phyloP scores from a whole-genome alignment of 2,113 vertebrate genomes.

The Suncus etruscus region DNA sequence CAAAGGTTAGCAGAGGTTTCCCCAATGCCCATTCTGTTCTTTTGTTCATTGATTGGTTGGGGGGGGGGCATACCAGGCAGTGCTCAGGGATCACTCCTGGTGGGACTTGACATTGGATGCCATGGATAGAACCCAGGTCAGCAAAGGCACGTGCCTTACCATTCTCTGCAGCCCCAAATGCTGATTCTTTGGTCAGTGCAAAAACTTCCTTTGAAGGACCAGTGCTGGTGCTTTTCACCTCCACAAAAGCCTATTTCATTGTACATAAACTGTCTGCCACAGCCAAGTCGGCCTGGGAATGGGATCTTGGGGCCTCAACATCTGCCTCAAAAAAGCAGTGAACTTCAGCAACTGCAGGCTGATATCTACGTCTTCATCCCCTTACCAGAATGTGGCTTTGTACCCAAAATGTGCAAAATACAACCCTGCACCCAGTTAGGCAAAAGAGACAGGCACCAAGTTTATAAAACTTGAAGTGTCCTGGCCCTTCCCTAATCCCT shows the following conservation, averaged over 20 bases:
- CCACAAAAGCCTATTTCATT: conserved; percentile 53
- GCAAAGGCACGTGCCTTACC: no score
- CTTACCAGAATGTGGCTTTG: conserved; percentile 26
- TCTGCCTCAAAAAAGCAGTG: conserved; percentile 80
- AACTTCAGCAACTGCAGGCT: conserved; percentile 71
- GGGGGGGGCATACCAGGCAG: no score
- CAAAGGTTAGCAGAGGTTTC: conserved; percentile 61
- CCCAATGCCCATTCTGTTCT: conserved; percentile 56
- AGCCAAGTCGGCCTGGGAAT: conserved; percentile 78
- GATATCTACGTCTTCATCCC: neutral
- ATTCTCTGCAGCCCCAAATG: neutral
- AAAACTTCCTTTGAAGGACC: conserved; percentile 68
- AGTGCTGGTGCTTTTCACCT: conserved; percentile 69
- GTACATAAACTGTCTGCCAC: conserved; percentile 67
- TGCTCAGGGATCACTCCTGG: no score
- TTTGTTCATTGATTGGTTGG: no score
- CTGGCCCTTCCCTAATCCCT: neutral
- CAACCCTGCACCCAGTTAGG: conserved; percentile 21
- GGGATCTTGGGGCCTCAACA: conserved; percentile 68
- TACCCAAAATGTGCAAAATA: conserved; percentile 67
- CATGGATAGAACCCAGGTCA: no score
- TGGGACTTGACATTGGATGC: no score
- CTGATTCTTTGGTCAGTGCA: conserved; percentile 37
- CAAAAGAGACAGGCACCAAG: conserved; percentile 23
- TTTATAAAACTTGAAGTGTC: conserved; percentile 66